These are phyloP conservation scores for Hypotaenidia okinawae DNA, from an alignment of 2,797 vertebrate genomes.

Conservation along the genomic window DNA sequence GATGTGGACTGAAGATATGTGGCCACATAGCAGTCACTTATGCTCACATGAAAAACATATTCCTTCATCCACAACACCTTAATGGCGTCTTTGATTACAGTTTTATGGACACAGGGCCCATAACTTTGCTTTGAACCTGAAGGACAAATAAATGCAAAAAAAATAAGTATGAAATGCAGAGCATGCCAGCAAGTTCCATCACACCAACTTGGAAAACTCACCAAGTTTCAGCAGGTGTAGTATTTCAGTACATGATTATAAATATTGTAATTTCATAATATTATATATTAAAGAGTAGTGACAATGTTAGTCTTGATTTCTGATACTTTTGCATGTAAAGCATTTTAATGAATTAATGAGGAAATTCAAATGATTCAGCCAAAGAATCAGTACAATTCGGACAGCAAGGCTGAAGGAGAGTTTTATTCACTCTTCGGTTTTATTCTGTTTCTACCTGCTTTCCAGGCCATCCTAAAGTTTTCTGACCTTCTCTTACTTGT, in stretches of 20 bases:
- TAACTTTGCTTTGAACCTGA: constrained; percentile 36
- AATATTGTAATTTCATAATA: too few relatives aligned
- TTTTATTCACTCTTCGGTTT: neutral
- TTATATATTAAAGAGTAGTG: neutral
- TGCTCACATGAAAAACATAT: neutral
- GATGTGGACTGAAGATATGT: neutral
- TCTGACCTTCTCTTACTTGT: neutral
- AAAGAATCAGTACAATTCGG: neutral
- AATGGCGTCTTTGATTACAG: neutral
- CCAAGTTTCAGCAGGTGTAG: neutral
- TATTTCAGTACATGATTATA: neutral
- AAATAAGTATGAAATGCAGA: constrained; percentile 6
- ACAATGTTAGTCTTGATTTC: neutral
- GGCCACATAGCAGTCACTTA: neutral
- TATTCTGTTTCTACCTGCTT: neutral
- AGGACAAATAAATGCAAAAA: constrained; percentile 19
- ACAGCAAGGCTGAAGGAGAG: neutral
- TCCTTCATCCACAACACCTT: neutral
- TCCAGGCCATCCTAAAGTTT: neutral
- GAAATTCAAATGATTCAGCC: neutral
- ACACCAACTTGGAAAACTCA: neutral
- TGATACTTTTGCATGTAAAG: neutral
- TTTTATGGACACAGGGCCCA: neutral
- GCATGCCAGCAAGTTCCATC: neutral
- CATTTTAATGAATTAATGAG: neutral